phyloP scores from a whole-genome alignment of 2,113 vertebrate species.

The Ranitomeya imitator region DNA sequence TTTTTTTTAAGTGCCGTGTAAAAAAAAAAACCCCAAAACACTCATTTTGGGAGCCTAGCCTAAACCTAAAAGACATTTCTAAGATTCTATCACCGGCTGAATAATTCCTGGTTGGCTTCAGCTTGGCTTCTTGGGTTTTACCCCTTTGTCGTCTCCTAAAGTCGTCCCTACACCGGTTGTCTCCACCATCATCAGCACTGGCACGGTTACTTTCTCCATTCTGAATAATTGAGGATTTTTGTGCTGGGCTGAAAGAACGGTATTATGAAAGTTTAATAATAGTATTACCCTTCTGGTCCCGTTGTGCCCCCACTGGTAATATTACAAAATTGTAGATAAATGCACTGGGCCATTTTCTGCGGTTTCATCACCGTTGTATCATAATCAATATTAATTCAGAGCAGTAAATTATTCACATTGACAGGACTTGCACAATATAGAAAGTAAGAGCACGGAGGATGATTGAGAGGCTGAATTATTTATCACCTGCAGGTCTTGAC shows the following conservation, averaged over 20 bases:
- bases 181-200: not conserved
- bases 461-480: constrained; percentile 42
- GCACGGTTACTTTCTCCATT: not conserved
- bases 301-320: not conserved
- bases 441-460: constrained; percentile 18
- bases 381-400: constrained; percentile 35
- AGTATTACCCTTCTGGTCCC: not conserved
- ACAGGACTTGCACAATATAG: constrained; percentile 8
- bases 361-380: constrained; percentile 13
- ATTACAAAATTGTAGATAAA: not conserved
- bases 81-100: no score
- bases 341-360: not conserved
- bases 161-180: no score
- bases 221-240: not conserved
- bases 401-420: constrained; percentile 37
- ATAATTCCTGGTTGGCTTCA: not conserved
- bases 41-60: no score
- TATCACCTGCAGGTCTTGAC: not conserved
- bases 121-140: not conserved
- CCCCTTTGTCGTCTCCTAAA: not conserved
- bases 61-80: no score
- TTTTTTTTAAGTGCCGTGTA: no score
- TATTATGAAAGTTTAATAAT: not conserved
- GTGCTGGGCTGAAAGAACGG: no score
- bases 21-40: no score